phyloP scores from a whole-genome alignment of 2,797 vertebrate species.

The Gobio occitaniae region DNA sequence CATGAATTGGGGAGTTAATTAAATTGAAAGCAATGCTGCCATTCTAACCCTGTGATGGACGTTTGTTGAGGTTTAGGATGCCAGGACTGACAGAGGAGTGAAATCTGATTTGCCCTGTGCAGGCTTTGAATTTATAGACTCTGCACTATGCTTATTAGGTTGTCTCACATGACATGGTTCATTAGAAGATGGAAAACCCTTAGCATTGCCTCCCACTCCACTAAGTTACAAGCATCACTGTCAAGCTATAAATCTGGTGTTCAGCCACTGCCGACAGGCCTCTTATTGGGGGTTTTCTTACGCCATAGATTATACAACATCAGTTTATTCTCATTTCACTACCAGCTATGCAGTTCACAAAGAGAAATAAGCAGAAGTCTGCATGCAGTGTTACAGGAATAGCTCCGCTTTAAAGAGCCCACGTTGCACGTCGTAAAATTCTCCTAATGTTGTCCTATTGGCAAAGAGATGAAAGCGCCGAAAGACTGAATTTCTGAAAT shows the following conservation, averaged over 20 bases:
- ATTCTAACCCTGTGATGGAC: constrained; percentile 37
- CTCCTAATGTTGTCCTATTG: constrained; percentile 29
- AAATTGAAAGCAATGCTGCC: constrained; percentile 50
- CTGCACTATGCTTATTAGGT: constrained; percentile 43
- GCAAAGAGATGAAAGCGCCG: constrained; percentile 48
- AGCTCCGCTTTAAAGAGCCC: constrained; percentile 25
- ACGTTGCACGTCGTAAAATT: constrained; percentile 1
- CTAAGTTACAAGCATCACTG: constrained; percentile 33
- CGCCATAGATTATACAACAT: constrained; percentile 28
- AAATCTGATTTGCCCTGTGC: constrained; percentile 53
- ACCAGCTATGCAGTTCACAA: constrained; percentile 26
- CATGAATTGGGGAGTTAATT: constrained; percentile 59
- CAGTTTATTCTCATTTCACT: constrained; percentile 8
- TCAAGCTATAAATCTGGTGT: constrained; percentile 38
- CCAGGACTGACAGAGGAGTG: constrained; percentile 32
- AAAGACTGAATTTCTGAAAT: constrained; percentile 38
- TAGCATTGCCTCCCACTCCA: constrained; percentile 10
- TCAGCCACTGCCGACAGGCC: constrained; percentile 32
- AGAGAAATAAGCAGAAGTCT: constrained; percentile 30
- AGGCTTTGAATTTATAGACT: constrained; percentile 47
- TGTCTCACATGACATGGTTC: constrained; percentile 44
- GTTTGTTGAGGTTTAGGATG: constrained; percentile 29
- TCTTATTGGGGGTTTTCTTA: background rate
- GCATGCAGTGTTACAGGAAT: constrained; percentile 42
- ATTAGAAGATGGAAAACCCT: constrained; percentile 48